Evolutionary conservation across 30 jellyfish, hydroid and myxozoan species (phyloP).

Genomic region (Aurelia coerulea): DNA sequence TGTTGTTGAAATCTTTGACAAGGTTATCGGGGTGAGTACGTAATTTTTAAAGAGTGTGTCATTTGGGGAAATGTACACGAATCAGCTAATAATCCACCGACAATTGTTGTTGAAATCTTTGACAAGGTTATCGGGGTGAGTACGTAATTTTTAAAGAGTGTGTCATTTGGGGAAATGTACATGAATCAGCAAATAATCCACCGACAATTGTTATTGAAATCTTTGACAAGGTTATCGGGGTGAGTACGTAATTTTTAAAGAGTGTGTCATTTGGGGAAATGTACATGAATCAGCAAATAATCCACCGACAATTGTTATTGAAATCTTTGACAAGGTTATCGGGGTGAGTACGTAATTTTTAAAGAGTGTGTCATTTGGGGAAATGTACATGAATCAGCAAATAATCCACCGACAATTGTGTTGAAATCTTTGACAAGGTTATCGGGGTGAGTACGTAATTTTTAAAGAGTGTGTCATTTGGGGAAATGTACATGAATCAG

Average conservation of each 20-base stretch:
- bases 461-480: slow-evolving; percentile 83
- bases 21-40: not conserved
- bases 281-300: slow-evolving; percentile 76
- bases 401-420: slow-evolving; percentile 89
- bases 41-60: slow-evolving; percentile 72
- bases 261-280: slow-evolving; percentile 91
- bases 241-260: slow-evolving; percentile 48
- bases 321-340: slow-evolving; percentile 71
- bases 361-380: slow-evolving; percentile 92
- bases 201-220: slow-evolving; percentile 90
- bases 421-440: slow-evolving; percentile 82
- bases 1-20: slow-evolving; percentile 88
- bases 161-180: slow-evolving; percentile 89
- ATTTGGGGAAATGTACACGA: slow-evolving; percentile 93
- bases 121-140: slow-evolving; percentile 33
- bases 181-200: slow-evolving; percentile 83
- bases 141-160: slow-evolving; percentile 65
- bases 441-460: not conserved
- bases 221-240: slow-evolving; percentile 58
- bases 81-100: slow-evolving; percentile 87
- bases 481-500: slow-evolving; percentile 88
- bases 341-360: slow-evolving; percentile 16
- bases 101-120: slow-evolving; percentile 84
- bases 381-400: slow-evolving; percentile 77
- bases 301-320: slow-evolving; percentile 92